Evolutionary conservation across 2,888 invertebrate species (phyloP), one percentile per base, ranked within the genome.

Genomic region (Trachelus iudaicus): DNA sequence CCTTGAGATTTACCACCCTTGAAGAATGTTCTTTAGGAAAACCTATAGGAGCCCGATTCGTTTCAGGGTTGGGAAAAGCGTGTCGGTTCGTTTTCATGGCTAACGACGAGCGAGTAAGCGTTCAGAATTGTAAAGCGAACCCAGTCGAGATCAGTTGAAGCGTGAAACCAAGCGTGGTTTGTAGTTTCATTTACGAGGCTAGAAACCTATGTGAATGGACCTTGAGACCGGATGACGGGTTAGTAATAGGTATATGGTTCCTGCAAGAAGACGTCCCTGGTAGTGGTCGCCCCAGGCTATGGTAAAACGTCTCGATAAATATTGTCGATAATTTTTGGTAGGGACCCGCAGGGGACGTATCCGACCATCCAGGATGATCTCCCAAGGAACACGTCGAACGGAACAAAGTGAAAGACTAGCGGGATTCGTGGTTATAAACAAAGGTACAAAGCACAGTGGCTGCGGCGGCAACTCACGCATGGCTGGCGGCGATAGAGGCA

Each of bases 401-500:
- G 56, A 56, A 56, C 56, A 56, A 56, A 56, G 56, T 56, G 56
- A 56, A 56, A 56, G 56, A 56, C 56, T 56, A 23, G 56, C 56
- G 56, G 56, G 56, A 35, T 56, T 56, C 56, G 56, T 56, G 81
- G 85, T 83, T 86, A 83, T 85, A 81, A 85, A 85, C 84, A 83
- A 85, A 85, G 86, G 82, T 85, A 86, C 83, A 80, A 85, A 85
- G 81, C 82, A 83, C 80, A 33, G 74, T 75, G 75, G 73, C 71
- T 33, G 71, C 69, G 81, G 81, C 78, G 80, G 81, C 80, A 82
- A 78, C 83, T 86, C 81, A 84, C 82, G 85, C 84, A 86, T 83
- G 82, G 84, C 83, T 83, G 81, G 79, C 82, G 84, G 84, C 84
- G 85, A 88, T 86, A 85, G 85, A 83, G 82, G 84, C 85, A 85